Base-by-base conservation (phyloP, 2,113 vertebrate genomes). In the Vombatus ursinus region DNA sequence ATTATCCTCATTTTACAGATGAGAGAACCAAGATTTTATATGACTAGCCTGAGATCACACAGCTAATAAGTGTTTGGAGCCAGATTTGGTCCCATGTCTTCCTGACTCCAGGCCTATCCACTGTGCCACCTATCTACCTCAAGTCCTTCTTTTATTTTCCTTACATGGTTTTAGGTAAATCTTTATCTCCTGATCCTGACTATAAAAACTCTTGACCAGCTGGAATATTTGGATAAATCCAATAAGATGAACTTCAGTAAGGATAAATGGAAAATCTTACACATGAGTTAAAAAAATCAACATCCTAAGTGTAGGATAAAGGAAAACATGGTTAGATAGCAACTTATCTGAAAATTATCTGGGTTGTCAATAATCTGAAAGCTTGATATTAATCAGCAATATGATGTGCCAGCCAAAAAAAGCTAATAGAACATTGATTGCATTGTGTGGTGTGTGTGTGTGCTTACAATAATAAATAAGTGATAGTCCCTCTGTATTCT, bases 21-120 rank as follows among this genome's bases (percentile, higher is more conserved):
- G 28, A 61, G 0, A 89, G 22, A n/a, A 31, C 28, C 26, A 31
- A 57, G 3, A 5, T 11, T 14, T 25, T 14, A 50, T 12, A 8
- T 44, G 26, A 90, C 52, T 68, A 28, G 26, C 52, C 77, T 1
- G 0, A 23, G 19, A 90, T 28, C 26, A 14, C 44, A 61, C 11
- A 23, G 1, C 25, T 28, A 23, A 8, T 47, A 77, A 50, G 3
- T 31, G 48, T 50, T 6, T 24, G 11, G 47, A 3, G 0, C 1
- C 8, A n/a, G 61, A 92, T 24, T 26, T 22, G 28, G 11, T 6
- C 0, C 0, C 26, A n/a, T 25, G 9, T 23, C 22, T 50, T 51
- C 8, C 31, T 0, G 23, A 7, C 23, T 25, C 3, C 16, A 0
- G 8, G 7, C 16, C 48, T 8, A n/a, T 84, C n/a, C 6, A 23